Evolutionary conservation across 2,888 invertebrate genomes (phyloP).

Genomic region (Rhagophthalmus giganteus): DNA sequence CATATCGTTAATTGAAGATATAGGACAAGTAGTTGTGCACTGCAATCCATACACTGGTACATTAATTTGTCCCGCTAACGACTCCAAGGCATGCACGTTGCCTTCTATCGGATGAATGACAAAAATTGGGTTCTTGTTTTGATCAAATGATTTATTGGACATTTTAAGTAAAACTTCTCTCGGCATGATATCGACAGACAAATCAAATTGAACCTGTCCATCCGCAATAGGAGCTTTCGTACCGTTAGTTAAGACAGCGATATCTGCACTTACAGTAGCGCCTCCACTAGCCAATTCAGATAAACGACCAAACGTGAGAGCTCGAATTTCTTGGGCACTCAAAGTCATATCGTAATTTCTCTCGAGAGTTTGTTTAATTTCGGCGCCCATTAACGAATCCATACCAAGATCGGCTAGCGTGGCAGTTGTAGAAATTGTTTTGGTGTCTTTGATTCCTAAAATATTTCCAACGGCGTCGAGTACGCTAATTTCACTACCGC

Average conservation of each 20-base stretch:
- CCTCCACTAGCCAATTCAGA: slow-evolving; percentile 59
- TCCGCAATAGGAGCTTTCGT: slow-evolving; percentile 54
- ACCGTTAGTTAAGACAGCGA: slow-evolving; percentile 34
- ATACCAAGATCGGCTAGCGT: slow-evolving; percentile 94
- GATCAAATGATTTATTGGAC: slow-evolving; percentile 58
- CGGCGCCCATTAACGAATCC: slow-evolving; percentile 98
- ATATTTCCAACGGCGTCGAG: slow-evolving; percentile 85
- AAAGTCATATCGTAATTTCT: slow-evolving; percentile 89
- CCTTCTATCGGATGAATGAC: slow-evolving; percentile 90
- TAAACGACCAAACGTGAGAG: slow-evolving; percentile 76
- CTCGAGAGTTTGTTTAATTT: slow-evolving; percentile 95
- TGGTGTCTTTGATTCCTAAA: slow-evolving; percentile 84
- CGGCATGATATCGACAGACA: slow-evolving; percentile 72
- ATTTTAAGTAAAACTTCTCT: slow-evolving; percentile 70
- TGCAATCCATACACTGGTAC: slow-evolving; percentile 88
- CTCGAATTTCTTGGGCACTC: slow-evolving; percentile 88
- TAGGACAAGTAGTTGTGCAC: slow-evolving; percentile 76
- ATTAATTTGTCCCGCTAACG: slow-evolving; percentile 72
- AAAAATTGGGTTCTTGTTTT: slow-evolving; percentile 62
- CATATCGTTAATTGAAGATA: slow-evolving; percentile 70
- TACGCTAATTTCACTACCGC: slow-evolving; percentile 65
- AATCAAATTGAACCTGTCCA: slow-evolving; percentile 59
- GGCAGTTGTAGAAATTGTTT: slow-evolving; percentile 73
- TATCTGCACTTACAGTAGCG: slow-evolving; percentile 37
- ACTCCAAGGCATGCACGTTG: slow-evolving; percentile 69